These are phyloP conservation scores for Sinotaia quadrata DNA, from an alignment of 2,888 invertebrate species.

Conservation along the genomic window DNA sequence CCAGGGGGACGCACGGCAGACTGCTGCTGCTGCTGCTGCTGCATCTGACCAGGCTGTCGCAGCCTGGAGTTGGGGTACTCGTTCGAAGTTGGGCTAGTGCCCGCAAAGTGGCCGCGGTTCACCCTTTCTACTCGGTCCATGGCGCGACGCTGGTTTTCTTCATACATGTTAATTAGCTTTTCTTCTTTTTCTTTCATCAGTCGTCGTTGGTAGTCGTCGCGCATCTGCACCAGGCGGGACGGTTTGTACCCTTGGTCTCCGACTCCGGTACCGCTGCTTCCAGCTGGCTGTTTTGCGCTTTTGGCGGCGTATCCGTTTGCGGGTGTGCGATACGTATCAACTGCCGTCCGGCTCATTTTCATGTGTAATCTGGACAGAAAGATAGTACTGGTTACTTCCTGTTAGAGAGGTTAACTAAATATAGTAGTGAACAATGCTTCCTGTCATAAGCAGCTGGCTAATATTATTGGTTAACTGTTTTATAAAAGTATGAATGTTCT, in stretches of 20 bases:
- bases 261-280: not conserved
- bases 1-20: not conserved
- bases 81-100: too few relatives aligned
- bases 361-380: too few relatives aligned
- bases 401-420: too few relatives aligned
- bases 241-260: slow-evolving; percentile 40
- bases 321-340: not conserved
- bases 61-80: slow-evolving; percentile 22
- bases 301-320: too few relatives aligned
- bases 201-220: slow-evolving; percentile 57
- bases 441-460: too few relatives aligned
- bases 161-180: slow-evolving; percentile 57
- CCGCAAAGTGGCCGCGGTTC: not conserved
- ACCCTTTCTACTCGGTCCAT: slow-evolving; percentile 31
- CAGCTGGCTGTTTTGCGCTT: not conserved
- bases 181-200: slow-evolving; percentile 62
- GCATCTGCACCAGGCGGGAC: slow-evolving; percentile 56
- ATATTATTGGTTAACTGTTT: too few relatives aligned
- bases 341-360: slow-evolving; percentile 13
- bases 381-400: too few relatives aligned
- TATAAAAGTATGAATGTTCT: too few relatives aligned
- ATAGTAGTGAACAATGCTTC: too few relatives aligned
- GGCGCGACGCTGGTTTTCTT: slow-evolving; percentile 49
- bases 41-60: slow-evolving; percentile 12
- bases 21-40: not conserved